phyloP scores from a whole-genome alignment of 2,797 vertebrate species.

The Pseudotriccus pelzelni region DNA sequence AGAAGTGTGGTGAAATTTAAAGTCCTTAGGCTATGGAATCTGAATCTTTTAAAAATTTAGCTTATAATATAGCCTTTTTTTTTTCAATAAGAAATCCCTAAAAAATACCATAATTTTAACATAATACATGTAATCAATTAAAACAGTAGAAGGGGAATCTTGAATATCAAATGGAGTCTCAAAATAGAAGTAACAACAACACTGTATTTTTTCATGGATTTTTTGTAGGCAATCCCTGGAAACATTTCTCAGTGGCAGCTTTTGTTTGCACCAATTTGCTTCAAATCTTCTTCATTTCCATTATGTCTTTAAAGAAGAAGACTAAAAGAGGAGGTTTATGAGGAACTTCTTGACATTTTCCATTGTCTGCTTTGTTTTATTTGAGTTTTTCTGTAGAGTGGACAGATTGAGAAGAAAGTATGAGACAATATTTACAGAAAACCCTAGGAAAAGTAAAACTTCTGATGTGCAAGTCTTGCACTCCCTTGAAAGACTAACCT shows the following conservation, averaged over 20 bases:
- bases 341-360: not conserved
- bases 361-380: not conserved
- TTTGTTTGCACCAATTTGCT: not conserved
- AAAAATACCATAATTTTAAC: not conserved
- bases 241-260: not conserved
- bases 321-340: not conserved
- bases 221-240: not conserved
- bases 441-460: not conserved
- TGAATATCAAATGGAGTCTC: not conserved
- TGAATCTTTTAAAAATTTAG: not conserved
- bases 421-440: not conserved
- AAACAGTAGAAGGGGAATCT: not conserved
- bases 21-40: not conserved
- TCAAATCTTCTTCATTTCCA: not conserved
- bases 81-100: not conserved
- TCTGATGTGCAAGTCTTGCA: not conserved
- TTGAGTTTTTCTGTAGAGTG: not conserved
- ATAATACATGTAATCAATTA: not conserved
- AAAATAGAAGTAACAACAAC: not conserved
- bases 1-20: not conserved
- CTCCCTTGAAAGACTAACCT: not conserved
- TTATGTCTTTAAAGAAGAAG: not conserved
- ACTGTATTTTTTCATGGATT: not conserved
- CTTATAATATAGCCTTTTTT: fast-evolving
- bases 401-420: not conserved